Percentiles rank a stretch among this genome's conserved stretches.
Conservation (phyloP, 2,113 vertebrate species). For the Hippocampus mohnikei region DNA sequence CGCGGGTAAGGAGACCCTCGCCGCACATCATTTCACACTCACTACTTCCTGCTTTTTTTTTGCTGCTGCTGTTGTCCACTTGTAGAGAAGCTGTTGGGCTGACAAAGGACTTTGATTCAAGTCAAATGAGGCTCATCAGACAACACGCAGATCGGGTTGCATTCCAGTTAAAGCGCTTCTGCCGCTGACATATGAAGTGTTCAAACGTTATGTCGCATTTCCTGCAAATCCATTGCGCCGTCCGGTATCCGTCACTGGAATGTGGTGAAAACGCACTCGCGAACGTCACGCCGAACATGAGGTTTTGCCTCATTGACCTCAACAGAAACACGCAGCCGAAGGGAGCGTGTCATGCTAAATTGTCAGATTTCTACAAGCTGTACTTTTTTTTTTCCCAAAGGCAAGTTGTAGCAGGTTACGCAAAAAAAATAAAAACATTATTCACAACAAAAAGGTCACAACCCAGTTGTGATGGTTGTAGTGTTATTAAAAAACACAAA, state of each 20-base stretch:
- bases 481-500: too few species aligned
- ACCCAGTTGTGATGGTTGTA: too few species aligned
- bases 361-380: too few species aligned
- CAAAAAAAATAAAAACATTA: too few species aligned
- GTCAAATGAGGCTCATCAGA: neutral
- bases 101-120: too few species aligned
- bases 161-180: neutral
- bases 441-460: too few species aligned
- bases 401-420: too few species aligned
- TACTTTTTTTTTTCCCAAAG: too few species aligned
- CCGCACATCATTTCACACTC: neutral
- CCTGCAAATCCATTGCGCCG: neutral
- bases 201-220: neutral
- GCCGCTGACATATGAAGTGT: neutral
- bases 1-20: neutral
- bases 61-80: too few species aligned
- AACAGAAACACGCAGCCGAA: too few species aligned
- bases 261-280: constrained; percentile 19
- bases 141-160: neutral
- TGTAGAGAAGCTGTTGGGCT: too few species aligned
- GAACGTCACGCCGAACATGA: neutral
- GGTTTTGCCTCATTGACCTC: neutral
- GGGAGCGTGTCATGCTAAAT: too few species aligned
- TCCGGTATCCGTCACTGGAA: neutral
- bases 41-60: neutral